phyloP scores from a whole-genome alignment of 2,797 vertebrate genomes.

The Enteromius trimaculatus region DNA sequence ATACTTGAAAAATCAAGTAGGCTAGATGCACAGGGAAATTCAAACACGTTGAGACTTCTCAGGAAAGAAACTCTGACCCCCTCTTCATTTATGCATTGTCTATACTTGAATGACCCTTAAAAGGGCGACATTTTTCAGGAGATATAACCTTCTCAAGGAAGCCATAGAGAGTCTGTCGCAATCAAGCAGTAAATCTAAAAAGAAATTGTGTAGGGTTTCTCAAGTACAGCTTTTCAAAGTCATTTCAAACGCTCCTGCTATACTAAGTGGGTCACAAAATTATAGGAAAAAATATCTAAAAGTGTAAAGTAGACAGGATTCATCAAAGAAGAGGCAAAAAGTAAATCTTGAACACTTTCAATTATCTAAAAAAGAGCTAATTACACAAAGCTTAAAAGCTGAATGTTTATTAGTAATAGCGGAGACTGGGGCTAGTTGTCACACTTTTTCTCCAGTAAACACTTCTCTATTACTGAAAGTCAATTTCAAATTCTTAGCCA shows the following conservation, averaged over 20 bases:
- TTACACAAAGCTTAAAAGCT: neutral
- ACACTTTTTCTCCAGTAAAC: neutral
- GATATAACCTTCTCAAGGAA: constrained; percentile 14
- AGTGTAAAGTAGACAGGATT: neutral
- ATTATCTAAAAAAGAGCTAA: neutral
- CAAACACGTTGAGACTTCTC: neutral
- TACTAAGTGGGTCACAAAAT: neutral
- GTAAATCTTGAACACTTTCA: neutral
- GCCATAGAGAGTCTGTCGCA: neutral
- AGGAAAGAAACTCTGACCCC: neutral
- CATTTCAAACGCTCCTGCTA: constrained; percentile 4
- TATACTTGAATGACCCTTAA: constrained; percentile 25
- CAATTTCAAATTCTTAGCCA: neutral
- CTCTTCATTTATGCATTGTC: constrained; percentile 17
- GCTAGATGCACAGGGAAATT: constrained; percentile 26
- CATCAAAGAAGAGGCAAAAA: neutral
- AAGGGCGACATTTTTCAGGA: neutral
- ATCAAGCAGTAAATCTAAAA: constrained; percentile 34
- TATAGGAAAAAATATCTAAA: neutral
- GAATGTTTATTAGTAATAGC: neutral
- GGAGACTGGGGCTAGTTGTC: neutral
- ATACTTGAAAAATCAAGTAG: constrained; percentile 26
- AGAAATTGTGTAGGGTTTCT: neutral
- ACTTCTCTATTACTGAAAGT: neutral
- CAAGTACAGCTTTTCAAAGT: constrained; percentile 23